Percentiles rank a stretch among this genome's conserved stretches.
phyloP scores from a whole-genome alignment of 53 echinoderm and acorn worm species.

The Luidia sarsii region DNA sequence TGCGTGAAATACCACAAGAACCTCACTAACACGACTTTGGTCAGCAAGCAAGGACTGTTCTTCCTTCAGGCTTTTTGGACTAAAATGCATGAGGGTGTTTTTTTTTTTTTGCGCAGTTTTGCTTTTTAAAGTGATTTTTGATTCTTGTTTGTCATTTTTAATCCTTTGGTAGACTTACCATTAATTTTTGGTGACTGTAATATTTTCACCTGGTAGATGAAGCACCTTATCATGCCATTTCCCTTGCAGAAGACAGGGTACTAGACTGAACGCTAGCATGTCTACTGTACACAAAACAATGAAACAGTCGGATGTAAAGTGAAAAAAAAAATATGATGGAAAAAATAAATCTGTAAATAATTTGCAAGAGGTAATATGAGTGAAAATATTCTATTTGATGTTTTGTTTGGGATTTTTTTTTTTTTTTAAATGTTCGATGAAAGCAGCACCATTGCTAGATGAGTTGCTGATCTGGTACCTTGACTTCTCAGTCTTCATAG shows the following conservation, averaged over 20 bases:
- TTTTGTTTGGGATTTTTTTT: neutral
- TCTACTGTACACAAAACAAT: neutral
- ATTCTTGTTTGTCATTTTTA: neutral
- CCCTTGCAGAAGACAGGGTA: conserved; percentile 27
- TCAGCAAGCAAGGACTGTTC: no score
- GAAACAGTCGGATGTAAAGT: neutral
- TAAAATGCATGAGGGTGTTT: conserved; percentile 37
- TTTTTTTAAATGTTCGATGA: neutral
- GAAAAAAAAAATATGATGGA: neutral
- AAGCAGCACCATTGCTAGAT: no score
- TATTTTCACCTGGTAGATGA: conserved; percentile 1
- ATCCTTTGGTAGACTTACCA: conserved; percentile 25
- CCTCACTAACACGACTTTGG: no score
- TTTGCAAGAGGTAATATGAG: neutral
- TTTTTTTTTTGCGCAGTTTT: conserved; percentile 7
- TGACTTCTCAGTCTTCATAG: neutral
- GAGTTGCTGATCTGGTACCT: conserved; percentile 1
- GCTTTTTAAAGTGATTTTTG: no score
- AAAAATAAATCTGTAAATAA: neutral
- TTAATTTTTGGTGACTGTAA: neutral
- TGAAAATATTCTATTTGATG: neutral
- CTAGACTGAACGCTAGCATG: neutral
- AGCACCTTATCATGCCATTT: conserved; percentile 42
- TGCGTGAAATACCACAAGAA: no score
- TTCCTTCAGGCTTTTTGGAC: no score